These are phyloP conservation scores for Euthynnus affinis DNA, from an alignment of 2,797 vertebrate genomes.

Conservation along the genomic window DNA sequence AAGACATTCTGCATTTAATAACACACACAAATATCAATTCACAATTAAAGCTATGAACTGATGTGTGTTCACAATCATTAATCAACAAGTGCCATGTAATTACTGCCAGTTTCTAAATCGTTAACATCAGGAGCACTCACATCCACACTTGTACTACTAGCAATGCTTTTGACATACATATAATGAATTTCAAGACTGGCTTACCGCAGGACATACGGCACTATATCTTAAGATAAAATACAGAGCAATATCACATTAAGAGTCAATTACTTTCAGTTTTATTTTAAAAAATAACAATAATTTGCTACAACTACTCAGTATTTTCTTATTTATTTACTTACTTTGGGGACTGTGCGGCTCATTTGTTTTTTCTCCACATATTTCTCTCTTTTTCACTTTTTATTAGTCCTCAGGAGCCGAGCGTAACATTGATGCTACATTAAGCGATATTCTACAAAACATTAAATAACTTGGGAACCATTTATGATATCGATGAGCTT, in stretches of 20 bases:
- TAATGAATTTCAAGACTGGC: constrained; percentile 5
- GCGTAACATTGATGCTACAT: no score
- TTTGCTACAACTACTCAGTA: neutral
- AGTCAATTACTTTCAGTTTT: neutral
- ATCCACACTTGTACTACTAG: neutral
- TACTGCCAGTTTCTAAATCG: neutral
- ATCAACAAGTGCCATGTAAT: constrained; percentile 11
- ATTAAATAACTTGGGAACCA: no score
- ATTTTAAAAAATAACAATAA: neutral
- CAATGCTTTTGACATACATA: constrained; percentile 6
- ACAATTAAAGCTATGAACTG: constrained; percentile 9
- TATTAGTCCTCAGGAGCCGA: no score
- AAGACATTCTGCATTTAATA: neutral
- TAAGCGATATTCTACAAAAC: no score
- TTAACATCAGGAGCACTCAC: neutral
- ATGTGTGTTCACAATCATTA: neutral
- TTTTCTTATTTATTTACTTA: neutral
- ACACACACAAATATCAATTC: constrained; percentile 9
- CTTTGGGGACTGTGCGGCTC: no score
- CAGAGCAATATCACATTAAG: neutral
- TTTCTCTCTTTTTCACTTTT: no score
- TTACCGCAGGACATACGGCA: neutral
- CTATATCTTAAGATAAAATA: neutral
- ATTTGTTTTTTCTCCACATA: no score
- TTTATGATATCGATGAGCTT: no score